These are phyloP conservation scores for Petrocephalus schoutedeni DNA, from an alignment of 2,797 vertebrate genomes.

Conservation along the genomic window DNA sequence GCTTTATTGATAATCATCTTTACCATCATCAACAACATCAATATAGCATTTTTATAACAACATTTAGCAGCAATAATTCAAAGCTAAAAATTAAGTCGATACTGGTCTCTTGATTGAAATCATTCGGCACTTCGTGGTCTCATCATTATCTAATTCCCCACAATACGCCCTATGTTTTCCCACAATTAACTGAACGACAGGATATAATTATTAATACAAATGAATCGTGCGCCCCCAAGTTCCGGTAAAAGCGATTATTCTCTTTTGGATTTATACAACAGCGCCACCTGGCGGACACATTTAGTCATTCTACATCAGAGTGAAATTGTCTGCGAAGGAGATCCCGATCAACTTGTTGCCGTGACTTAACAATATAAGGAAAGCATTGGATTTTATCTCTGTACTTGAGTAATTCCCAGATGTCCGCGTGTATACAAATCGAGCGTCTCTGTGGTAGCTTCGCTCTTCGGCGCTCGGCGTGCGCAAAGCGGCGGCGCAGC, in stretches of 20 bases:
- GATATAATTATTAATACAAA: slow-evolving; percentile 7
- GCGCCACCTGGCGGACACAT: slow-evolving; percentile 57
- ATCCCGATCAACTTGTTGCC: not conserved
- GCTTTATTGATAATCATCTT: not conserved
- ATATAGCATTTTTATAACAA: not conserved
- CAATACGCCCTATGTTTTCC: slow-evolving; percentile 1
- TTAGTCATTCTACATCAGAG: not conserved
- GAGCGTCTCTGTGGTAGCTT: not conserved
- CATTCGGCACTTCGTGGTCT: not conserved
- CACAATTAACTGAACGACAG: not conserved
- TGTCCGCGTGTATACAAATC: not conserved
- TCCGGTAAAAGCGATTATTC: slow-evolving; percentile 30
- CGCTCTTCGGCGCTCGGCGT: not conserved
- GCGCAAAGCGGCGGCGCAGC: not conserved
- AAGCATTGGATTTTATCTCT: not conserved
- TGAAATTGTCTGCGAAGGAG: not conserved
- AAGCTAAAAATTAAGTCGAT: not conserved
- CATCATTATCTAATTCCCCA: not conserved
- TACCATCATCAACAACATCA: not conserved
- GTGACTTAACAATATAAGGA: not conserved
- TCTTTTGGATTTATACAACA: slow-evolving; percentile 34
- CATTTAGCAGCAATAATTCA: not conserved
- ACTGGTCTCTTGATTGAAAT: not conserved
- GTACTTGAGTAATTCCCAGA: not conserved
- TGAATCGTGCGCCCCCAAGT: not conserved